Evolutionary conservation across 2,797 vertebrate genomes (phyloP), one percentile per base, ranked within the genome.

Genomic region (Tokudaia tokunoshimensis): DNA sequence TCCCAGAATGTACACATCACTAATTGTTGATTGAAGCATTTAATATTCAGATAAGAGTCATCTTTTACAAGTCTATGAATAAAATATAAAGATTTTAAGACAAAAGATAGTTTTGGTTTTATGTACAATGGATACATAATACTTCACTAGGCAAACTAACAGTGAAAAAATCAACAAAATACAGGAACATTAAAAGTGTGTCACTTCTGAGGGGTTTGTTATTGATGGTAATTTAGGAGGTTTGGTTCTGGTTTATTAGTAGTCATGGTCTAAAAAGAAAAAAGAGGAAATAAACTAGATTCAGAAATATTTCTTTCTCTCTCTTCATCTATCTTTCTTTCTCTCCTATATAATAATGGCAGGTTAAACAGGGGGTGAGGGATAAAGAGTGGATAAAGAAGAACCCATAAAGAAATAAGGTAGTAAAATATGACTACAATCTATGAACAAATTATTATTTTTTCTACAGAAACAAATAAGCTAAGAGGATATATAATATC

Each of bases 381-480:
- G 8, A 70, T 8, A 72, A 19, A 72, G n/a, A 37, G 19, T 7
- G 15, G 34, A n/a, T 70, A n/a, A n/a, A 70, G 6, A n/a, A n/a
- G 34, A 72, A 37, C 7, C 70, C n/a, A 37, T 20, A 37, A 37
- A 72, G 70, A 37, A 37, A 72, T 37, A 37, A 37, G 19, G n/a
- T 72, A 20, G n/a, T 37, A 17, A 72, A 72, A 37, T 8, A 8
- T 72, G 70, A 37, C 34, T 72, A 37, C 70, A 72, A 10, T 31
- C 50, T 34, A 57, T 6, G 24, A 81, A 22, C 34, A 78, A 78
- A 89, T 65, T 72, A 72, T 37, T 70, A 37, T 72, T 72, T 37
- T 17, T 55, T 9, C 78, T 41, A 75, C 20, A 94, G 55, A 97
- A 95, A 89, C 9, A 86, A 59, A 86, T 89, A 20, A 31, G 9